phyloP scores from a whole-genome alignment of 2,797 vertebrate species.

The Darevskia mixta region DNA sequence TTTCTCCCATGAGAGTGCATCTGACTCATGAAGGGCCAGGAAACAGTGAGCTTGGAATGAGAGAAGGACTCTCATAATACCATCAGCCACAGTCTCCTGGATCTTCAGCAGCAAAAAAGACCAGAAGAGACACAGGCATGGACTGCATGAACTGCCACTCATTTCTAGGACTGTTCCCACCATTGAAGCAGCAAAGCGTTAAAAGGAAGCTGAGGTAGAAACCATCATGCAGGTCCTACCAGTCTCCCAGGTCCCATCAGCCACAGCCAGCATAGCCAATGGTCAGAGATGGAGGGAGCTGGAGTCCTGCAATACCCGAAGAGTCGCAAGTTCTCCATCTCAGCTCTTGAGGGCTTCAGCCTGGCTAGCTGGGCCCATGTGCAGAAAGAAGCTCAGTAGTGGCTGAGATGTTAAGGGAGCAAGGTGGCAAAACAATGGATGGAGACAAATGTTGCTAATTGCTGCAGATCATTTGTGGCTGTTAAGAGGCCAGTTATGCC shows the following conservation, averaged over 20 bases:
- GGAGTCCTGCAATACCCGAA: neutral
- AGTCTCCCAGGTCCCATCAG: neutral
- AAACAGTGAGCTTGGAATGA: too few relatives aligned
- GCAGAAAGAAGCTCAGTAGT: neutral
- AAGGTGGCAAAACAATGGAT: too few relatives aligned
- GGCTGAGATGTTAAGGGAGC: neutral
- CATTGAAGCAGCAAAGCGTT: neutral
- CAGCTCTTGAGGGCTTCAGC: neutral
- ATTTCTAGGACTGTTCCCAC: neutral
- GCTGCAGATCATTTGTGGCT: neutral
- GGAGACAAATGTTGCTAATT: neutral
- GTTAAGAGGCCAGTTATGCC: too few relatives aligned
- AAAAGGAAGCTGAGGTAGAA: neutral
- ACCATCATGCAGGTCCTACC: neutral
- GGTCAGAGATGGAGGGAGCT: neutral
- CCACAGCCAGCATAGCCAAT: neutral
- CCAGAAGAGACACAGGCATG: neutral
- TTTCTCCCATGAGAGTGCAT: neutral
- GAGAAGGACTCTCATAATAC: neutral
- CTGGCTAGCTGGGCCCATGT: neutral
- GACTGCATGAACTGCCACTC: too few relatives aligned
- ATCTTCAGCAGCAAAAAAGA: too few relatives aligned
- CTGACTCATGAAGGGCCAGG: neutral
- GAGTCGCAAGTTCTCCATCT: too few relatives aligned
- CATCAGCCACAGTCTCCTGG: neutral